Conservation (phyloP, 2,113 vertebrate genomes). For the Orycteropus afer region DNA sequence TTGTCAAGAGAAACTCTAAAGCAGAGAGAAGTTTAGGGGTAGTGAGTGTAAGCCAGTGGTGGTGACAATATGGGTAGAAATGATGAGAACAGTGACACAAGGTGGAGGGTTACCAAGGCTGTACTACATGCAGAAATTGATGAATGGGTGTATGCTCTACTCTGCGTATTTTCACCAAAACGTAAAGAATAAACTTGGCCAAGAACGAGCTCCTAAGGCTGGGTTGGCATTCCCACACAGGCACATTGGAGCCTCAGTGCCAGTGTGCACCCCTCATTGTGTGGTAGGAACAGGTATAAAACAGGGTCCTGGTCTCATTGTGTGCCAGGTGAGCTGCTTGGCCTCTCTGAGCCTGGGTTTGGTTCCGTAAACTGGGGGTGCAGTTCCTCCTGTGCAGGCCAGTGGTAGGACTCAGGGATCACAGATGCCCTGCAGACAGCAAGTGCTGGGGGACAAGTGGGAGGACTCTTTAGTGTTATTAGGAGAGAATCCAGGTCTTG, state of each 20-base stretch:
- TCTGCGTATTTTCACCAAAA: too few species aligned
- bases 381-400: background rate
- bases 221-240: background rate
- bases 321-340: background rate
- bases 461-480: background rate
- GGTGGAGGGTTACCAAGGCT: background rate
- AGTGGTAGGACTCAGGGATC: background rate
- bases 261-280: too few species aligned
- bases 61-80: background rate
- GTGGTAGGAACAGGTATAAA: too few species aligned
- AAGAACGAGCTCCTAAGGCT: background rate
- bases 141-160: too few species aligned
- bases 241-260: background rate
- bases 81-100: background rate
- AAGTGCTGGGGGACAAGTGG: background rate
- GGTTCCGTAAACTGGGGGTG: background rate
- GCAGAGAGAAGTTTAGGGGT: background rate
- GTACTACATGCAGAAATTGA: background rate
- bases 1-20: background rate
- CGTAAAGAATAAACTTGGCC: too few species aligned
- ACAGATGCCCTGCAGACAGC: background rate
- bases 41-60: background rate
- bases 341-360: background rate
- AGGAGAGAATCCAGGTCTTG: background rate
- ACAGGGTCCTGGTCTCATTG: background rate